Conservation (phyloP, 1,140 invertebrate species). For the Phthorimaea operculella region DNA sequence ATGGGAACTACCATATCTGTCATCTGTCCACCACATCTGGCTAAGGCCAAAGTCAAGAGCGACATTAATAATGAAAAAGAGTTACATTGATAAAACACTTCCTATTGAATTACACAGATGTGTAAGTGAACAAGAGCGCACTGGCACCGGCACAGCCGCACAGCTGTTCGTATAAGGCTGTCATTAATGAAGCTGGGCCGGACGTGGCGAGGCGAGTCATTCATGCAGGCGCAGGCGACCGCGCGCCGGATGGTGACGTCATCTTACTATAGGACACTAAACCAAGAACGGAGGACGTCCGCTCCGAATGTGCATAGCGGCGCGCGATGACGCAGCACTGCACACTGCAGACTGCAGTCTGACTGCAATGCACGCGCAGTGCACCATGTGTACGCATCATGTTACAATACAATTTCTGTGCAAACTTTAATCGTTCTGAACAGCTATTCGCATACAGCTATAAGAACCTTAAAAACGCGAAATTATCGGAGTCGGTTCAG, state of each 20-base stretch:
- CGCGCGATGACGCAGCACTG: constrained; percentile 32
- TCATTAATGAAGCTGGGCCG: constrained; percentile 3
- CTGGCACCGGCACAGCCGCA: not conserved
- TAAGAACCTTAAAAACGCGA: constrained; percentile 24
- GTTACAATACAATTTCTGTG: not conserved
- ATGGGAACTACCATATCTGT: no score
- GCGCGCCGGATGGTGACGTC: constrained; percentile 45
- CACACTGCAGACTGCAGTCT: not conserved
- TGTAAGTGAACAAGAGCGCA: no score
- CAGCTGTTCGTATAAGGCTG: constrained; percentile 1
- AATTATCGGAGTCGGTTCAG: constrained; percentile 27
- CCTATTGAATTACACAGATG: no score
- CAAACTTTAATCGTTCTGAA: not conserved
- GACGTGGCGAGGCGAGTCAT: constrained; percentile 5
- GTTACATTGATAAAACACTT: no score
- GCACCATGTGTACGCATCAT: not conserved
- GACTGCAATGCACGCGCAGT: not conserved
- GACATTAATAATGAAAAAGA: no score
- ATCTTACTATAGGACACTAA: constrained; percentile 41
- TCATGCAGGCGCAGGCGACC: constrained; percentile 1
- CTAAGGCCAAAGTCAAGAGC: no score
- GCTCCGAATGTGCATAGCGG: constrained; percentile 36
- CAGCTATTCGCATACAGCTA: not conserved
- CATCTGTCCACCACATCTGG: no score
- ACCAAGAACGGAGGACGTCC: constrained; percentile 46